Percentiles rank a stretch among this genome's conserved stretches.
Evolutionary conservation across 2,797 vertebrate species (phyloP).

Genomic region (Acipenser ruthenus): DNA sequence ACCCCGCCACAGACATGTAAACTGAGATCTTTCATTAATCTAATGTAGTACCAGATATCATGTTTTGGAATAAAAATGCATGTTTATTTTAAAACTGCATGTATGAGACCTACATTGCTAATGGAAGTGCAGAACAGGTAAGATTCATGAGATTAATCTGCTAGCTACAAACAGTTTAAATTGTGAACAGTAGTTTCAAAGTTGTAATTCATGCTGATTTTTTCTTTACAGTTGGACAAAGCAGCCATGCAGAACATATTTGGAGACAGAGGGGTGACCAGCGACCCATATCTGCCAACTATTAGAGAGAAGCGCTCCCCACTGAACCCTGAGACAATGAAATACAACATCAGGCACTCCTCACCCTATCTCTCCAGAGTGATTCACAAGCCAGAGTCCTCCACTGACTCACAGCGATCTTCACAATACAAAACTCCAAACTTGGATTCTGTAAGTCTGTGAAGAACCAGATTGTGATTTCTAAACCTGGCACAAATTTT

Average conservation of each 20-base stretch:
- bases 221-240: slow-evolving; percentile 35
- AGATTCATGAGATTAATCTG: too few relatives aligned
- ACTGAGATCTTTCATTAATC: too few relatives aligned
- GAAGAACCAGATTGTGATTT: background rate
- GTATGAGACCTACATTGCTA: too few relatives aligned
- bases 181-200: background rate
- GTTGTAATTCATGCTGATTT: background rate
- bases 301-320: slow-evolving; percentile 37
- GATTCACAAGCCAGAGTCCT: slow-evolving; percentile 50
- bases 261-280: slow-evolving; percentile 13
- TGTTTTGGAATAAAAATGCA: too few relatives aligned
- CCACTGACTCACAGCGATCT: slow-evolving; percentile 43
- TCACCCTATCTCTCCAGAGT: slow-evolving; percentile 49
- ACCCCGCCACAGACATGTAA: too few relatives aligned
- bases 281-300: slow-evolving; percentile 48
- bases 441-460: slow-evolving; percentile 27
- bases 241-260: slow-evolving; percentile 11
- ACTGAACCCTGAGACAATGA: slow-evolving; percentile 38
- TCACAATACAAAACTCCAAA: slow-evolving; percentile 13
- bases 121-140: too few relatives aligned
- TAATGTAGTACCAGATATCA: too few relatives aligned
- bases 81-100: too few relatives aligned
- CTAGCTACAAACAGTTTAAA: too few relatives aligned
- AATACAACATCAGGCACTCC: slow-evolving; percentile 52
- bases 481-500: background rate